Evolutionary conservation across 2,113 vertebrate species (phyloP).

Genomic region (Tragelaphus buxtoni): DNA sequence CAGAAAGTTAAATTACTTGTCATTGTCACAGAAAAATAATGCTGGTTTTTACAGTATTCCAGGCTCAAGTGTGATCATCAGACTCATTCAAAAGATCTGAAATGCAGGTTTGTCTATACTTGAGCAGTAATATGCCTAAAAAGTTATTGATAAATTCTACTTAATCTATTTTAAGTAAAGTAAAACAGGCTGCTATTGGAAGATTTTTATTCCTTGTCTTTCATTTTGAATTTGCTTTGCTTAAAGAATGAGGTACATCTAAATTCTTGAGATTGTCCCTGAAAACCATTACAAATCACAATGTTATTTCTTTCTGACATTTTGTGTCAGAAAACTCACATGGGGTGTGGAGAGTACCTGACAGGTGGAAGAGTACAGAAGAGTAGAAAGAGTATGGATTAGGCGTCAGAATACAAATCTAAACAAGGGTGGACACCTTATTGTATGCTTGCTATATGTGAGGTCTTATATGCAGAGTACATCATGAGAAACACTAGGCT

Average conservation of each 20-base stretch:
- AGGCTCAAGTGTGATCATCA: background rate
- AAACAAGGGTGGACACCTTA: background rate
- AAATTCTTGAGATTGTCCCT: background rate
- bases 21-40: background rate
- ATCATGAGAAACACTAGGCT: too few relatives aligned
- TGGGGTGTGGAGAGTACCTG: background rate
- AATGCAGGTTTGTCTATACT: background rate
- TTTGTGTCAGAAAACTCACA: background rate
- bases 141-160: background rate
- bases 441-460: background rate
- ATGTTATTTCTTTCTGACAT: background rate
- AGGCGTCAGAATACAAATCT: background rate
- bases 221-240: background rate
- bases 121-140: background rate
- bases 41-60: background rate
- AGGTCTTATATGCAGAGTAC: background rate
- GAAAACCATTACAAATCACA: background rate
- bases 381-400: background rate
- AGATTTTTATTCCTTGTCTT: background rate
- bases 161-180: background rate
- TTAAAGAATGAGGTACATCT: background rate
- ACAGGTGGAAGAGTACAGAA: background rate
- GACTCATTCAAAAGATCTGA: background rate
- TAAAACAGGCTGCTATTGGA: background rate
- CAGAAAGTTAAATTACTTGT: slow-evolving; percentile 24